Conservation (phyloP, 2,888 invertebrate species). For the Mayetiola destructor region DNA sequence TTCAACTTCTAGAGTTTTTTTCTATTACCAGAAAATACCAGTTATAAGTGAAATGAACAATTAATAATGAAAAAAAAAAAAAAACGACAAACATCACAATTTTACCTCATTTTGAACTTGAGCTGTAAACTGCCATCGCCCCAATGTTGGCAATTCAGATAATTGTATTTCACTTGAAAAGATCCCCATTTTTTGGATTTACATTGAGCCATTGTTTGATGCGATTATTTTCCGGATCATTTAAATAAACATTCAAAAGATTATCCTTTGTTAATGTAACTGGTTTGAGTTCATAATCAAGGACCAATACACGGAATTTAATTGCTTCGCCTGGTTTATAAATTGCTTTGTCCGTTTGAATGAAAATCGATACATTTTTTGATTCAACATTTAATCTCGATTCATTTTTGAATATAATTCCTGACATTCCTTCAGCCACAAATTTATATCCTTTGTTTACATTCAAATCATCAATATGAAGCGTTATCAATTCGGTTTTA, state of each 20-base stretch:
- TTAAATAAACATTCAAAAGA: slow-evolving; percentile 42
- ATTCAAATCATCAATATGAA: neutral
- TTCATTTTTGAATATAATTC: neutral
- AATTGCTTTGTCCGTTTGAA: slow-evolving; percentile 75
- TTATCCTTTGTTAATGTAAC: slow-evolving; percentile 29
- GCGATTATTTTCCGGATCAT: slow-evolving; percentile 39
- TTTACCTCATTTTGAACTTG: neutral
- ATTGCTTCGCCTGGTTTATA: slow-evolving; percentile 70
- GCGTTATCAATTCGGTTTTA: neutral
- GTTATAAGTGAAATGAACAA: no score
- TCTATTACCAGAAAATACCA: no score
- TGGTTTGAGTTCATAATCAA: slow-evolving; percentile 54
- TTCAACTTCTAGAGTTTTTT: slow-evolving; percentile 26
- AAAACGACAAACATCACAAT: no score
- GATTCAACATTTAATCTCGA: slow-evolving; percentile 33
- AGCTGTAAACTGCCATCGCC: slow-evolving; percentile 55
- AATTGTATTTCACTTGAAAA: slow-evolving; percentile 55
- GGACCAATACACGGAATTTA: slow-evolving; percentile 58
- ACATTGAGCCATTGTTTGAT: slow-evolving; percentile 61
- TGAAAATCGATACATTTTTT: slow-evolving; percentile 67
- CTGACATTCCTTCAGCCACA: neutral
- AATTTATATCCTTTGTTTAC: neutral
- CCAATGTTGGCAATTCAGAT: slow-evolving; percentile 62
- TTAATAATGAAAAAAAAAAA: no score
- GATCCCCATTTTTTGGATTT: slow-evolving; percentile 50